A percentile compares a stretch with the other conserved stretches of the same genome.
phyloP scores from a whole-genome alignment of 2,797 vertebrate species.

The Hoplostethus mediterraneus region DNA sequence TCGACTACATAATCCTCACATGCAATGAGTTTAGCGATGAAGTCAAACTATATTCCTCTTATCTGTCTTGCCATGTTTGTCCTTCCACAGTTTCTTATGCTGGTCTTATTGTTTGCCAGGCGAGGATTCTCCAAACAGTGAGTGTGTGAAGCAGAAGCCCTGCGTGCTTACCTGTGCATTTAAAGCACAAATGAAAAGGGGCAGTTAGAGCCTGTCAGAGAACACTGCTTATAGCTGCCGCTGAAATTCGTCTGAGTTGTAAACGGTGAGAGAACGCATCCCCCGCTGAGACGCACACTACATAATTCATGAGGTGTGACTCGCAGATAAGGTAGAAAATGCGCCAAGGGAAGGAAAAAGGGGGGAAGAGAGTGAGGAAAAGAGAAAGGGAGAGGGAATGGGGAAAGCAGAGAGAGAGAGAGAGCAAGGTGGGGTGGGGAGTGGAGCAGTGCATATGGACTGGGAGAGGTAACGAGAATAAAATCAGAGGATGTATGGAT shows the following conservation, averaged over 20 bases:
- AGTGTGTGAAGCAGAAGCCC: neutral
- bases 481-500: constrained; percentile 11
- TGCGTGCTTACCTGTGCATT: constrained; percentile 36
- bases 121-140: neutral
- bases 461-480: constrained; percentile 9
- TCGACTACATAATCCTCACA: neutral
- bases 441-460: constrained; percentile 24
- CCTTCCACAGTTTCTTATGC: neutral
- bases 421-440: constrained; percentile 6
- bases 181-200: constrained; percentile 22
- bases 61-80: constrained; percentile 5
- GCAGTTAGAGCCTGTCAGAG: constrained; percentile 18
- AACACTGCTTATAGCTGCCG: constrained; percentile 3
- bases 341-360: constrained; percentile 50
- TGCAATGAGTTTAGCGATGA: too few relatives aligned
- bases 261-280: constrained; percentile 55
- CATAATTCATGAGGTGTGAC: constrained; percentile 80
- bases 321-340: constrained; percentile 67
- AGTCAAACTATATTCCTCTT: neutral
- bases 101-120: constrained; percentile 5
- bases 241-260: constrained; percentile 19
- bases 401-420: constrained; percentile 3
- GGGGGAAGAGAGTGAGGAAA: constrained; percentile 14
- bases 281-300: constrained; percentile 50
- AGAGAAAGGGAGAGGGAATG: constrained; percentile 18